Evolutionary conservation across 2,113 vertebrate genomes (phyloP).

Genomic region (Etheostoma cragini): DNA sequence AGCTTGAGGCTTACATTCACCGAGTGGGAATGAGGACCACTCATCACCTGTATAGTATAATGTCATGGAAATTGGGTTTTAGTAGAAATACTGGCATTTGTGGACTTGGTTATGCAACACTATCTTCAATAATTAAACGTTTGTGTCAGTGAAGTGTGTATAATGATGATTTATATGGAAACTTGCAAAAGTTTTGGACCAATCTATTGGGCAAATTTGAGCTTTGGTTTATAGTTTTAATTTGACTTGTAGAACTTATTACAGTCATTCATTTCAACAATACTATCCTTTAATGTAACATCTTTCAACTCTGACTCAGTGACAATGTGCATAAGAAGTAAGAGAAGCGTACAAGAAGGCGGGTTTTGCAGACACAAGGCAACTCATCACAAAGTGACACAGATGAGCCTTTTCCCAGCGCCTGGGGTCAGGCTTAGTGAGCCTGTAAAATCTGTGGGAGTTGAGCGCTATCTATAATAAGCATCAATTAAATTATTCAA

Average conservation of each 20-base stretch:
- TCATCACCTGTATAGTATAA: conserved; percentile 22
- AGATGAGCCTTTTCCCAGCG: conserved; percentile 55
- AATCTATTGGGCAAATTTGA: conserved; percentile 33
- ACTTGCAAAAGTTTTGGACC: conserved; percentile 16
- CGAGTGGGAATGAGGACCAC: conserved; percentile 26
- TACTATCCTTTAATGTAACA: conserved; percentile 50
- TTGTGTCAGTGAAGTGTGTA: conserved; percentile 17
- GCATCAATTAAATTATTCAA: conserved; percentile 80
- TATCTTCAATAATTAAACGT: conserved; percentile 37
- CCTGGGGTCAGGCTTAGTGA: conserved; percentile 70
- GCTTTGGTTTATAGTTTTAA: conserved; percentile 38
- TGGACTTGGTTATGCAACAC: conserved; percentile 25
- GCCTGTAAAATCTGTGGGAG: conserved; percentile 69
- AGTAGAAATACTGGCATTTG: conserved; percentile 22
- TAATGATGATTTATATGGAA: conserved; percentile 43
- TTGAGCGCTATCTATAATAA: conserved; percentile 78
- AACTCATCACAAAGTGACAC: conserved; percentile 63
- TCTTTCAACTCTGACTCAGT: conserved; percentile 53
- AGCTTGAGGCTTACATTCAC: conserved; percentile 36
- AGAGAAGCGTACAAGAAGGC: conserved; percentile 44
- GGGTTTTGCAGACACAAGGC: conserved; percentile 48
- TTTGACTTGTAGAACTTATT: conserved; percentile 61
- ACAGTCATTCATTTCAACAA: conserved; percentile 57
- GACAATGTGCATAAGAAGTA: conserved; percentile 37
- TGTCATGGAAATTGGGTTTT: conserved; percentile 42